Evolutionary conservation across 1,140 invertebrate species (phyloP), one percentile per base, ranked within the genome.

Genomic region (Anoplophora glabripennis): DNA sequence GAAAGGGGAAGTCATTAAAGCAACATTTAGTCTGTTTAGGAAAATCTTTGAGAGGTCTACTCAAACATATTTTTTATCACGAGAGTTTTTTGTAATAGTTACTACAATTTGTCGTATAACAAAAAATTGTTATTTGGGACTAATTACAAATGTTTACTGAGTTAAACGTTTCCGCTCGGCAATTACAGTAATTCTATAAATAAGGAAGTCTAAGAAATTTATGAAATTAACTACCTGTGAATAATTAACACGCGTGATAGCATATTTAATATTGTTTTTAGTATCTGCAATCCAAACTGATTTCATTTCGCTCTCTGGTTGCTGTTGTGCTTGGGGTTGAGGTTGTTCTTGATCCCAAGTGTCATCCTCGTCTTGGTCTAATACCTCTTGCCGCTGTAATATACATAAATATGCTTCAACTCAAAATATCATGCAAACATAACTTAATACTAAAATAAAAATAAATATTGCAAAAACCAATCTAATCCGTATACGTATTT

Each of bases 201-300:
- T 3, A 28, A 28, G 21, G 21, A 28, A 5, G 21, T 28, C 5
- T 28, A 28, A 28, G 38, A 8, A 15, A 12, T 41, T 41, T 12
- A 41, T 41, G 15, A 36, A 17, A 28, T 36, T 48, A 44, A 17
- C 48, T 71, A 77, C 75, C 70, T 76, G 72, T 42, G 72, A 70
- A 65, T 72, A 71, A 69, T 74, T 71, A 35, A 76, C 56, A 60
- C 75, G 73, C 33, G 72, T 75, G 49, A 77, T 75, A 36, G 68
- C 69, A 68, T 77, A 76, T 68, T 77, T 74, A 36, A 72, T 68
- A 51, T 73, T 75, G 51, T 68, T 69, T 61, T 74, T 73, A 51
- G 61, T 67, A 55, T 75, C 72, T 53, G 72, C 70, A 62, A 74
- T 72, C 72, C 72, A 74, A 28, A 73, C 63, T 37, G 68, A 63